These are phyloP conservation scores for Philopotamus ludificatus DNA, from an alignment of 1,140 invertebrate species.

Conservation along the genomic window DNA sequence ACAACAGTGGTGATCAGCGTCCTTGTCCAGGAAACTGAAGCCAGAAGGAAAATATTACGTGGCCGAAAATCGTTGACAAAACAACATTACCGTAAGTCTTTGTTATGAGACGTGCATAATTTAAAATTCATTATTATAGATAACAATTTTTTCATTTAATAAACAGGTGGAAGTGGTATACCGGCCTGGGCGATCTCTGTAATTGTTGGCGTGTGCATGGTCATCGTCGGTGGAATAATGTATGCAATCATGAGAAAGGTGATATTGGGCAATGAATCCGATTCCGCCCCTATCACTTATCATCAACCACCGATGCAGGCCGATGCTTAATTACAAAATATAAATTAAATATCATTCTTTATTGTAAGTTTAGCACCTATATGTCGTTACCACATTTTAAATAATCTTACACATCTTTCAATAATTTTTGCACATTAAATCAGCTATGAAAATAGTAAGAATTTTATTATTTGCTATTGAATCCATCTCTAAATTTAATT, in stretches of 20 bases:
- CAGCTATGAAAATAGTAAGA: too few species aligned
- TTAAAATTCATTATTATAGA: too few species aligned
- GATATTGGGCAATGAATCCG: conserved; percentile 53
- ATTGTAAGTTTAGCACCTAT: too few species aligned
- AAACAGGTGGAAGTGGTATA: conserved; percentile 61
- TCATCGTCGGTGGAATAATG: conserved; percentile 64
- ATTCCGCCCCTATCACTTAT: conserved; percentile 43
- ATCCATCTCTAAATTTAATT: too few species aligned
- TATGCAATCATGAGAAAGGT: conserved; percentile 68
- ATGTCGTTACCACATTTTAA: too few species aligned
- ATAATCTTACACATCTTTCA: too few species aligned
- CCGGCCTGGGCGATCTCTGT: conserved; percentile 73
- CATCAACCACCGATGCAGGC: conserved; percentile 52
- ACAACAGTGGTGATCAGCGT: conserved; percentile 62
- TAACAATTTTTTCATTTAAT: neutral
- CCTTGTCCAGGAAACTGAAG: conserved; percentile 66
- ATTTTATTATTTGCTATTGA: too few species aligned
- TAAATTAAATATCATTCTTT: too few species aligned
- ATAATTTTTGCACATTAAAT: too few species aligned
- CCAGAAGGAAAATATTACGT: conserved; percentile 69
- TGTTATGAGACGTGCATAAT: neutral
- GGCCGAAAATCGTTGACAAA: conserved; percentile 72
- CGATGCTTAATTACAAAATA: conserved; percentile 44
- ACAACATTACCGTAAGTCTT: conserved; percentile 70
- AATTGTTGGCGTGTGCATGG: conserved; percentile 64